Base-by-base conservation (phyloP, 2,113 vertebrate genomes). In the Trachemys scripta region DNA sequence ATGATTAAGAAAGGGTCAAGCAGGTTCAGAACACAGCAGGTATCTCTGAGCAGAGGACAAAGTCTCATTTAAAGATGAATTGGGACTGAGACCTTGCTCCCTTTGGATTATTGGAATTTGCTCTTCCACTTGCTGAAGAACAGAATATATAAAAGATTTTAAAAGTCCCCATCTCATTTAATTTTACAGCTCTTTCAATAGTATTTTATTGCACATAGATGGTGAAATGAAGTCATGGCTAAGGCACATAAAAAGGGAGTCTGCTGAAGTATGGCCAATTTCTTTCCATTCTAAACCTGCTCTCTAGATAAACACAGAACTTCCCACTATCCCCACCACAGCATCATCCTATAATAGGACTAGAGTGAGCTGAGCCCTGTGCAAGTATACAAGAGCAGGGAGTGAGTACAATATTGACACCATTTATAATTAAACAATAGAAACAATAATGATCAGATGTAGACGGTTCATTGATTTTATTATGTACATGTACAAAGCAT, bases 391-490 rank as follows among this genome's bases (percentile, higher is more conserved):
- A 53, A 14, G 17, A 75, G 80, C 49, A 24, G 45, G 29, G 47
- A 7, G 35, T 57, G 65, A n/a, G 81, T 76, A 59, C 50, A 31
- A 35, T 59, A 51, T 50, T 17, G 38, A 10, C 8, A 29, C 59
- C 65, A 27, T 96, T 87, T 84, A 38, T 89, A 89, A 95, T 49
- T 89, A 93, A 91, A 92, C 3, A 54, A 78, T 90, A 89, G 93
- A 84, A 80, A 72, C 75, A 96, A 80, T 79, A 96, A 72, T 93
- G 75, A 85, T 5, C 96, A 92, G 93, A 62, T 81, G 22, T 75
- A 50, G 49, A 14, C 13, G 87, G 75, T 91, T 94, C 83, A 49
- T 90, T 93, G 83, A 91, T 95, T 97, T 97, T 96, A 85, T 93
- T 93, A 92, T 42, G 92, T 42, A 90, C 20, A 4, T 75, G 89